Percentiles rank a stretch among this genome's conserved stretches.
Conservation (phyloP, 1,140 invertebrate genomes). For the Anastatus disparis region DNA sequence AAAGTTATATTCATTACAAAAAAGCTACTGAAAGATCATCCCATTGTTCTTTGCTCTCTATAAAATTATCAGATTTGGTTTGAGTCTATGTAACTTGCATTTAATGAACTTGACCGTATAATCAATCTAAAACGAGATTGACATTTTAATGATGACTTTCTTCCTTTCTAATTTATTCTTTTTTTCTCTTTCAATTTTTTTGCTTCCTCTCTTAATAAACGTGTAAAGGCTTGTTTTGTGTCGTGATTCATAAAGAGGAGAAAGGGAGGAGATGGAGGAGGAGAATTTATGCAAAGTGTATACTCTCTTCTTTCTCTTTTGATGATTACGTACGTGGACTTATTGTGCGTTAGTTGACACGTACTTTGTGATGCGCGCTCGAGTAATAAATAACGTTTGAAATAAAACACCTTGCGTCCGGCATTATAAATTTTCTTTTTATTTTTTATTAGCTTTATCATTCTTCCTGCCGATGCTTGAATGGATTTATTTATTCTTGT, state of each 20-base stretch:
- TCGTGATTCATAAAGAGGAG: slow-evolving; percentile 28
- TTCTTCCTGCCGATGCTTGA: neutral
- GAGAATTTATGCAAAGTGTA: too few species aligned
- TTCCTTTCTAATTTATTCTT: neutral
- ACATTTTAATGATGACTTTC: neutral
- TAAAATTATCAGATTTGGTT: too few species aligned
- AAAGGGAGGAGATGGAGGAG: too few species aligned
- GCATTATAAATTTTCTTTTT: neutral
- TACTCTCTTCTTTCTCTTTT: too few species aligned
- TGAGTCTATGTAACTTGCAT: too few species aligned
- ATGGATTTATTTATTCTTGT: too few species aligned
- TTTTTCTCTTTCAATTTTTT: neutral
- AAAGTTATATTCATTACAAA: too few species aligned
- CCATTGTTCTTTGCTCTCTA: too few species aligned
- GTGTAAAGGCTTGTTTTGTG: neutral
- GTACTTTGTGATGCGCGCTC: neutral
- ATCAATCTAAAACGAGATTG: too few species aligned
- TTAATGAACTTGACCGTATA: too few species aligned
- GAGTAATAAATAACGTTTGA: slow-evolving; percentile 18
- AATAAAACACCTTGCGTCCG: slow-evolving; percentile 5
- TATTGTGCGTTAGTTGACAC: slow-evolving; percentile 37
- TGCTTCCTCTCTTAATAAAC: slow-evolving; percentile 15
- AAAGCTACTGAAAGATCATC: too few species aligned
- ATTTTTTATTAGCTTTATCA: neutral
- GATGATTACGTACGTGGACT: neutral